Evolutionary conservation across 2,888 invertebrate genomes (phyloP).

Genomic region (Rapana venosa): DNA sequence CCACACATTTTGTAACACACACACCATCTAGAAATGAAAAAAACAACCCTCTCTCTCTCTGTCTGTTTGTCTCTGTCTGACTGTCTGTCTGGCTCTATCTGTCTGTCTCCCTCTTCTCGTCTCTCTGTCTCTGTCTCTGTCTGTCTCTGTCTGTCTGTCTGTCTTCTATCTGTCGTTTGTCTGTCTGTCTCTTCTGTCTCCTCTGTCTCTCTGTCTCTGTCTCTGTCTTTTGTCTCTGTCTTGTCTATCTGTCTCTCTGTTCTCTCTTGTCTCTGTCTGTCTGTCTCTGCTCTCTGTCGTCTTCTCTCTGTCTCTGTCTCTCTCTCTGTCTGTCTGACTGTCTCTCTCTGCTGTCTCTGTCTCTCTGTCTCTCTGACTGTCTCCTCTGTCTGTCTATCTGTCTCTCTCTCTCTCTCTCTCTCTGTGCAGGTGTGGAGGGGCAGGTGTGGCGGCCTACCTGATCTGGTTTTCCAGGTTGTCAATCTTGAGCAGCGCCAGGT

Average conservation of each 20-base stretch:
- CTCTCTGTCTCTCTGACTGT: not conserved
- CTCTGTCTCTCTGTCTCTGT: not conserved
- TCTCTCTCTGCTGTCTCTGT: not conserved
- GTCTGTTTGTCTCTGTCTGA: not conserved
- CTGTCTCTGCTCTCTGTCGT: not conserved
- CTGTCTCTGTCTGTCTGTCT: not conserved
- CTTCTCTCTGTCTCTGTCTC: not conserved
- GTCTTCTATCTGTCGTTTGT: not conserved
- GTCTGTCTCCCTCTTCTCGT: conserved; percentile 13
- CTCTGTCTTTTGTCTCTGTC: not conserved
- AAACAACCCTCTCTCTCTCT: too few species aligned
- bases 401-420: not conserved
- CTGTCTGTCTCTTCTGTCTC: not conserved
- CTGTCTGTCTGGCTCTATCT: not conserved
- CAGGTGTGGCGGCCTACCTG: conserved; percentile 60
- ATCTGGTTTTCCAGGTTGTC: conserved; percentile 91
- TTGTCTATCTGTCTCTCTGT: conserved; percentile 1
- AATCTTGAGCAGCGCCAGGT: conserved; percentile 90
- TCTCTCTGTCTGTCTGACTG: not conserved
- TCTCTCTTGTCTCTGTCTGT: not conserved
- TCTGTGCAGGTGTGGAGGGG: too few species aligned
- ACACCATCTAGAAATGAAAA: too few species aligned
- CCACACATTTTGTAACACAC: too few species aligned
- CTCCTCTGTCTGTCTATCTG: not conserved
- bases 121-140: not conserved